Base-by-base conservation (phyloP, 2,113 vertebrate genomes). In the Boulengeromyrus knoepffleri region DNA sequence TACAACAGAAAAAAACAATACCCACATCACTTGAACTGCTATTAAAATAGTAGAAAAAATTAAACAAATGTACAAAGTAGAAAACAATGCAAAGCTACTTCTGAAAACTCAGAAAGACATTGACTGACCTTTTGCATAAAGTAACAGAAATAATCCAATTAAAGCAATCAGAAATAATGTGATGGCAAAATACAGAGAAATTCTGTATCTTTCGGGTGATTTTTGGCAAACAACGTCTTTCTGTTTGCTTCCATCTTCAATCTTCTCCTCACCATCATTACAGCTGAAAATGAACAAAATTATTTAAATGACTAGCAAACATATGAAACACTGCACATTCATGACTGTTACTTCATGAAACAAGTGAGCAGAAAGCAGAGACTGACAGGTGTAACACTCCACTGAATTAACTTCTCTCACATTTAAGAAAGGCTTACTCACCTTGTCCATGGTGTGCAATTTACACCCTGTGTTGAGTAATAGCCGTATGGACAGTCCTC, bases 401-500 rank as follows among this genome's bases (percentile, higher is more conserved):
- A 58, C 2, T 58, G 6, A 58, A 24, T 58, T 0, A 58, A 58
- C 21, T 7, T 58, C 56, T 66, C 62, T 70, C 39, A 2, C 46
- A n/a, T 24, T n/a, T 47, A 77, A 39, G 66, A 31, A 50, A 89
- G 52, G 19, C 15, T 66, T 0, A 90, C 91, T 49, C 90, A 92
- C 92, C 89, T 85, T 49, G 90, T 92, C 92, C 91, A 92, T 53
- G 31, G 87, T 31, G n/a, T 88, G 80, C 92, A 93, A 80, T 85
- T 91, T 1, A 90, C 8, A 15, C 93, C 93, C 50, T 89, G n/a
- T 89, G 27, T 31, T 87, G 92, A 93, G 90, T 90, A 91, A 83
- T 52, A 90, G 12, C 91, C 92, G 13, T 0, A 1, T 36, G 85
- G 15, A 88, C 92, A 93, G 24, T 88, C 21, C 27, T 89, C 90